Evolutionary conservation across 2,113 vertebrate species (phyloP).

Genomic region (Oreocharis arfaki): DNA sequence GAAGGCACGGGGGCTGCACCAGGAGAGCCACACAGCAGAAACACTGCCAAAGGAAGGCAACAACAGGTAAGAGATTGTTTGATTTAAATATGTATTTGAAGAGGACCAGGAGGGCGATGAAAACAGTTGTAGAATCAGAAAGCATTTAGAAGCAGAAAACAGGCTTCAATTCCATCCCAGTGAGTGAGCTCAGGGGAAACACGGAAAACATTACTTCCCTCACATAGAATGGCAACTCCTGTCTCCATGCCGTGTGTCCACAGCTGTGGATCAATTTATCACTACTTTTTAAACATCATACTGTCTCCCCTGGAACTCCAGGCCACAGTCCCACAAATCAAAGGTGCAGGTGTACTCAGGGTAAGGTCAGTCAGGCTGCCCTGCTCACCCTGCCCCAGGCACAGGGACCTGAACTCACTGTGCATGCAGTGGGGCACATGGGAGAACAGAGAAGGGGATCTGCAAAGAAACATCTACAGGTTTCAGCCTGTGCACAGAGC

Average conservation of each 20-base stretch:
- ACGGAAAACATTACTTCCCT: background rate
- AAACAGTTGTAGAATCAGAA: background rate
- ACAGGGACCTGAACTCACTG: background rate
- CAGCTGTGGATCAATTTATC: background rate
- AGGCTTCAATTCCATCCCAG: background rate
- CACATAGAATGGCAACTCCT: accelerated
- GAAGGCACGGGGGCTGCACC: background rate
- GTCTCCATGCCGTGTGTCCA: accelerated
- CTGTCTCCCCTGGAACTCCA: accelerated
- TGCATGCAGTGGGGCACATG: accelerated
- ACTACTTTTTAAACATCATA: background rate
- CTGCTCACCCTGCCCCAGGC: background rate
- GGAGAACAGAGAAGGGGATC: background rate
- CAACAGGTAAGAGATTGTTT: background rate
- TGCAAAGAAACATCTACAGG: background rate
- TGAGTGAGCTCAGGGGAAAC: background rate
- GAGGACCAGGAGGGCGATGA: background rate
- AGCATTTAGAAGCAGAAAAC: background rate
- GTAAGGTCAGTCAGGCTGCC: accelerated
- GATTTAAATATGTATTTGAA: background rate
- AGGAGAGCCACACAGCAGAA: background rate
- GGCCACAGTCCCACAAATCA: no score
- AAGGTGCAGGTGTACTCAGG: accelerated
- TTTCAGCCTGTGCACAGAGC: background rate
- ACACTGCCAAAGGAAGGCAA: background rate